Evolutionary conservation across 2,797 vertebrate genomes (phyloP), one percentile per base, ranked within the genome.

Genomic region (Meda fulgida): DNA sequence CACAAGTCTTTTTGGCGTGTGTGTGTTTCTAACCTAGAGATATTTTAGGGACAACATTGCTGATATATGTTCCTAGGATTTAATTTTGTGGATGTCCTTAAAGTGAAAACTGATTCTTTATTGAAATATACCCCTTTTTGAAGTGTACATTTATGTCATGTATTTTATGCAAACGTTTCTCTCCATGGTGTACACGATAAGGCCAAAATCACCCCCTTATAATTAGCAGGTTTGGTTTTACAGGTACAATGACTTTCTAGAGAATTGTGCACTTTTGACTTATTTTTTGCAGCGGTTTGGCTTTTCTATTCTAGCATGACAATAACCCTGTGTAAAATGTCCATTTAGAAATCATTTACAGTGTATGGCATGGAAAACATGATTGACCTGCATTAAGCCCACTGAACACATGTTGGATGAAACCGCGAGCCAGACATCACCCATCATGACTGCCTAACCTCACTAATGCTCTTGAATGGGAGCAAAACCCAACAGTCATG

Each of bases 1-100:
- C 76, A 80, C 60, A 46, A 40, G 3, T n/a, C 69, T 83, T 67
- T 9, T 63, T 73, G 48, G 34, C 19, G 78, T 31, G n/a, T 31
- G 75, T 73, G 73, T 78, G 71, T 51, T n/a, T 66, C 36, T 34
- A 53, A 53, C 29, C 29, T 23, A 53, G 48, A 7, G 3, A 53
- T 53, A 23, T 75, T 75, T 75, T 36, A 76, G 19, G 48, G 31
- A 76, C 21, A 14, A 11, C 23, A 23, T 69, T 69, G 10, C 34
- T 38, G 5, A 13, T 21, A 69, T 11, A 76, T 55, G 19, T 55
- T 34, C 29, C 19, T 1, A 0, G 18, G 29, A 53, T 5, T 53
- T 16, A 29, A 26, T 29, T 63, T 63, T 63, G 13, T 53, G 29
- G 3, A 75, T 75, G 72, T 75, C 19, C 19, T 72, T 19, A 72